Base-by-base conservation (phyloP, 2,888 invertebrate species). In the Operophtera brumata region DNA sequence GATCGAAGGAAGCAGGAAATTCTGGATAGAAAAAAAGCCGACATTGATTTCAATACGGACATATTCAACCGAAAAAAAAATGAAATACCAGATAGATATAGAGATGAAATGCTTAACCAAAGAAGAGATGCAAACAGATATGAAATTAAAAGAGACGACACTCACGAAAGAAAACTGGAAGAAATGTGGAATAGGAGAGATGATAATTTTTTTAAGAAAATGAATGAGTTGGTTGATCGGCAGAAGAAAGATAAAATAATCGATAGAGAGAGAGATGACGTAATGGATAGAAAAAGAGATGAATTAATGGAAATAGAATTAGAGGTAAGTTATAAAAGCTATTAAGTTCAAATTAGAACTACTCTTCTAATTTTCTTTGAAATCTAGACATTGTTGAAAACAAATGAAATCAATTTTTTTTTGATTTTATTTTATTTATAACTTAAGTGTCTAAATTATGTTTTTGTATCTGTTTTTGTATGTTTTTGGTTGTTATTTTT, bases 231-330 rank as follows among this genome's bases (percentile, higher is more conserved):
- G 4, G 20, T 20, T 20, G 20, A 20, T 20, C 20, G 20, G 4
- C 20, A 20, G 20, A 20, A 20, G 20, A 20, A 20, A 20, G 20
- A 20, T 2, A 20, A 20, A 2, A 4, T 20, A 20, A 20, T 20
- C 4, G 2, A 20, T 34, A 34, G n/a, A 34, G 8, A 10, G 9
- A 36, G 13, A 30, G 20, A 30, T 12, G 25, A 50, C 5, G 9
- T 2, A n/a, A 35, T 36, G 6, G 35, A 46, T 35, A 46, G 7
- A 6, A 25, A 36, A 20, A 53, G 46, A 32, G 52, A 59, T 50
- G 52, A 57, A 6, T 26, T 42, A 25, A n/a, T 48, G 10, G 63
- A 65, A 28, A 57, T 32, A 51, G 52, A 41, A 51, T 59, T 55
- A 28, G 58, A 60, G 59, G 61, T 61, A 58, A 47, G 41, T n/a